These are phyloP conservation scores for Rhagoletis zephyria DNA, from an alignment of 1,140 invertebrate genomes.

Conservation along the genomic window DNA sequence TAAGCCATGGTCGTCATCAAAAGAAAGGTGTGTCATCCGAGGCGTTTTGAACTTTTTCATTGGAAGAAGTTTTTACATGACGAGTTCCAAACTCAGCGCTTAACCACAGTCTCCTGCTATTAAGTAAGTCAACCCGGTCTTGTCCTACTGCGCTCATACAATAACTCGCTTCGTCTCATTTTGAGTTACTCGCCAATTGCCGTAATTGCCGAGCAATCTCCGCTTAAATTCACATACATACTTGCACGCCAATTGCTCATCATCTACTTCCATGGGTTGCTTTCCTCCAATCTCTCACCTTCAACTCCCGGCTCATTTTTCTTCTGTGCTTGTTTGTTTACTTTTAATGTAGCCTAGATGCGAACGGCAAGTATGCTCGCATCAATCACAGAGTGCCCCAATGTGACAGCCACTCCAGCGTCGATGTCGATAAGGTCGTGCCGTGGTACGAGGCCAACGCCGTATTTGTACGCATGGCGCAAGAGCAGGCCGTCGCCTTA, in stretches of 20 bases:
- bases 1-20: too few species aligned
- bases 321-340: background rate
- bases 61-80: too few species aligned
- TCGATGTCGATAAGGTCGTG: slow-evolving; percentile 76
- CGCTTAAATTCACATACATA: too few species aligned
- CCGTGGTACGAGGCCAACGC: slow-evolving; percentile 79
- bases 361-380: slow-evolving; percentile 74
- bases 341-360: slow-evolving; percentile 72
- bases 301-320: background rate
- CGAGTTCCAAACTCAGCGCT: too few species aligned
- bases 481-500: slow-evolving; percentile 76
- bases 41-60: too few species aligned
- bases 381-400: slow-evolving; percentile 81
- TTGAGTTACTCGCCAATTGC: slow-evolving; percentile 13
- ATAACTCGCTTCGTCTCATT: background rate
- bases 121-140: slow-evolving; percentile 70
- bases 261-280: background rate
- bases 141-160: background rate
- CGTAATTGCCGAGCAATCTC: slow-evolving; percentile 2
- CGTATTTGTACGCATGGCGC: slow-evolving; percentile 74
- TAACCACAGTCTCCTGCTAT: slow-evolving; percentile 75
- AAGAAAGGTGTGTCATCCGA: too few species aligned
- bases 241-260: too few species aligned
- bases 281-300: background rate
- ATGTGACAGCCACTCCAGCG: slow-evolving; percentile 78